A percentile compares a stretch with the other conserved stretches of the same genome.
Evolutionary conservation across 2,888 invertebrate genomes (phyloP).

Genomic region (Himalopsyche tibetana): DNA sequence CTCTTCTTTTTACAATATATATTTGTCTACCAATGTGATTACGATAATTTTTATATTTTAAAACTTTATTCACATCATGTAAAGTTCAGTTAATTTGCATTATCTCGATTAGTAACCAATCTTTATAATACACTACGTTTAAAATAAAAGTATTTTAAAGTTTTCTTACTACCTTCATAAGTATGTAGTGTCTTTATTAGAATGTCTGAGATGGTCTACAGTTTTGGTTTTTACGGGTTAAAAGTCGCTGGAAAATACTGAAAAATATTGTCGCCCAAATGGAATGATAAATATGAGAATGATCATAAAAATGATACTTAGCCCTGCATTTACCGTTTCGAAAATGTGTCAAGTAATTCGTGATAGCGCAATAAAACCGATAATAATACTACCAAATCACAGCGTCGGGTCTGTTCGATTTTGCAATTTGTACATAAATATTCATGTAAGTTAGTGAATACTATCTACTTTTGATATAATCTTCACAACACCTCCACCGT

Average conservation of each 20-base stretch:
- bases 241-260: conserved; percentile 13
- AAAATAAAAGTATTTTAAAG: no score
- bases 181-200: no score
- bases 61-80: no score
- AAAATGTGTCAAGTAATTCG: conserved; percentile 60
- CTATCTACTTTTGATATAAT: background rate
- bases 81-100: no score
- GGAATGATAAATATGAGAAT: conserved; percentile 39
- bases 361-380: conserved; percentile 51
- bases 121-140: no score
- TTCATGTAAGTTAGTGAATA: background rate
- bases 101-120: no score
- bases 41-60: no score
- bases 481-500: background rate
- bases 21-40: no score
- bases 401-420: conserved; percentile 45
- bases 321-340: conserved; percentile 47
- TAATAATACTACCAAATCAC: conserved; percentile 58
- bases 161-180: no score
- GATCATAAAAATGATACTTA: conserved; percentile 44
- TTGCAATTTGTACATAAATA: background rate
- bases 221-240: background rate
- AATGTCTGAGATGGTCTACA: no score
- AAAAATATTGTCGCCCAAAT: conserved; percentile 12
- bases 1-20: no score